phyloP scores from a whole-genome alignment of 2,113 vertebrate species.

The Corvus cornix region DNA sequence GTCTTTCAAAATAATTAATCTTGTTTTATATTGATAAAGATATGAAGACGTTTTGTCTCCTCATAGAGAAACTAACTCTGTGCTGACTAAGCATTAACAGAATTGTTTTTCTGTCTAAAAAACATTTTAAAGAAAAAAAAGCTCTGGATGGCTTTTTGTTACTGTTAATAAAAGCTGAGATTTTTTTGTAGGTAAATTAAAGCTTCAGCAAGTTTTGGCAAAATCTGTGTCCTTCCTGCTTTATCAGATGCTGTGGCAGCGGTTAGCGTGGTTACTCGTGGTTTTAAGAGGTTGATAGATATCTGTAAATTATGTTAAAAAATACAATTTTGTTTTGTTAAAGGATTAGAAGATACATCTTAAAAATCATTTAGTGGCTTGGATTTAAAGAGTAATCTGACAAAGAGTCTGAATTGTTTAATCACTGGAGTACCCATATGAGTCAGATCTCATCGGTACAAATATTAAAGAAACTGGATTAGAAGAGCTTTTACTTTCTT shows the following conservation, averaged over 20 bases:
- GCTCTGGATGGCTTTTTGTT: neutral
- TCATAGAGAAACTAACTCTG: neutral
- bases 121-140: neutral
- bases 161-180: neutral
- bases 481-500: constrained; percentile 30
- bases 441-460: neutral
- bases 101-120: neutral
- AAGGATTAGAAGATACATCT: neutral
- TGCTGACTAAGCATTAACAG: neutral
- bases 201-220: neutral
- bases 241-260: neutral
- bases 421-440: neutral
- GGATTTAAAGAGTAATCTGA: neutral
- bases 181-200: neutral
- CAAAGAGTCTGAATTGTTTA: neutral
- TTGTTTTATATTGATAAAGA: neutral
- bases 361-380: neutral
- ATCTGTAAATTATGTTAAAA: neutral
- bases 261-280: neutral
- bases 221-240: neutral
- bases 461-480: neutral
- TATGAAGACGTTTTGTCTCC: neutral
- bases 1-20: neutral
- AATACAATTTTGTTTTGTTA: neutral
- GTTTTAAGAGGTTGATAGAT: neutral